phyloP scores from a whole-genome alignment of 2,113 vertebrate species.

The Arothron firmamentum region DNA sequence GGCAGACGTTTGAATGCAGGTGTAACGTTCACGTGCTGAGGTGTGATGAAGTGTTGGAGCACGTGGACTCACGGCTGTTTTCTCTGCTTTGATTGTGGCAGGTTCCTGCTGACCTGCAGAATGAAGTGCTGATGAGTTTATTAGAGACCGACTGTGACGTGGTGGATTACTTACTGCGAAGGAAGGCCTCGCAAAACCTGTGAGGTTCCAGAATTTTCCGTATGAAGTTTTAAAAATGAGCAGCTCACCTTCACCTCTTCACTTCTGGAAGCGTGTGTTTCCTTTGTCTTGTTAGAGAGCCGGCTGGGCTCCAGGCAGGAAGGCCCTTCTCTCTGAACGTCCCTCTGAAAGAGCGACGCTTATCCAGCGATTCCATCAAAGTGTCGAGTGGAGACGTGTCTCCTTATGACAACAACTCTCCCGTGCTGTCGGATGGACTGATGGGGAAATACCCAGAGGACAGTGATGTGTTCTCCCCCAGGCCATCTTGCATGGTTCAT shows the following conservation, averaged over 20 bases:
- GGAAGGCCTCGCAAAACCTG: constrained; percentile 88
- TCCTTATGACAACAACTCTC: constrained; percentile 97
- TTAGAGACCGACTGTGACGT: constrained; percentile 93
- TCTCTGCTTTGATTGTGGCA: constrained; percentile 42
- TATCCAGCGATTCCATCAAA: constrained; percentile 87
- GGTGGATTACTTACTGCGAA: constrained; percentile 92
- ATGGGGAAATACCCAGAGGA: constrained; percentile 71
- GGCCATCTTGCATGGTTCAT: constrained; percentile 64
- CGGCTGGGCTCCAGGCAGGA: constrained; percentile 72
- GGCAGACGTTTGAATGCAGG: background rate
- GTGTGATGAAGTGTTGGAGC: background rate
- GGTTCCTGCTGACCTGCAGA: constrained; percentile 95
- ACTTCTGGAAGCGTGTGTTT: background rate
- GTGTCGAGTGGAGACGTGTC: constrained; percentile 92
- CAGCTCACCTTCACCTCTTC: no score
- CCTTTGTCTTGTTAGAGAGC: constrained; percentile 72
- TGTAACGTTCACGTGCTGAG: background rate
- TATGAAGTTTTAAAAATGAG: background rate
- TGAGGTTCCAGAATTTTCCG: constrained; percentile 73
- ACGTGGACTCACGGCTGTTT: background rate
- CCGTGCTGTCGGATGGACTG: constrained; percentile 82
- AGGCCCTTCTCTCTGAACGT: constrained; percentile 79
- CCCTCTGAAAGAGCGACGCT: constrained; percentile 79
- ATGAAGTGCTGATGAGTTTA: constrained; percentile 91
- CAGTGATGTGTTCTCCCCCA: constrained; percentile 58